Conservation (phyloP, 2,888 invertebrate species). For the Xanthorhoe spadicearia region DNA sequence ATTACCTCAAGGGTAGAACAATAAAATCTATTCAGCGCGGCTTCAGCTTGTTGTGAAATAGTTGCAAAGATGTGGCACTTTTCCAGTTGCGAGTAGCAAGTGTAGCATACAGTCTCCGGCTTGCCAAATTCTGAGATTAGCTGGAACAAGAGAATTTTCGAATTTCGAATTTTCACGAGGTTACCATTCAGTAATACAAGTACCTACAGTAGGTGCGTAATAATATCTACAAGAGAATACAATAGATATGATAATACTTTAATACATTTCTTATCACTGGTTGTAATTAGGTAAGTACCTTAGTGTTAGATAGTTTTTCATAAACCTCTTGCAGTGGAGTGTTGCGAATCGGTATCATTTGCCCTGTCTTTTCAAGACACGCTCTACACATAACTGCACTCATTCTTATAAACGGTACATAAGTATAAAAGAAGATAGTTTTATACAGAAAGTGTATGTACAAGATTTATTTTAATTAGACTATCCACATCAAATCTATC, state of each 20-base stretch:
- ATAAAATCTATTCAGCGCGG: conserved; percentile 3
- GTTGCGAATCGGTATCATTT: conserved; percentile 8
- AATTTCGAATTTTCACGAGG: no score
- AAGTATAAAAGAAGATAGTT: no score
- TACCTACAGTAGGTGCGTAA: no score
- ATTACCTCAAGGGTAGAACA: conserved; percentile 8
- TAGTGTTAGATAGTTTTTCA: conserved; percentile 14
- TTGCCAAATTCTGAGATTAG: conserved; percentile 9
- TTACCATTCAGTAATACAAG: no score
- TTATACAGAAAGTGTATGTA: no score
- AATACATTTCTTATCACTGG: no score
- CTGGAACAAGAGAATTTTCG: conserved; percentile 11
- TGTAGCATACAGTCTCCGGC: conserved; percentile 11
- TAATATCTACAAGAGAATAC: no score
- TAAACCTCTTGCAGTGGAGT: conserved; percentile 16
- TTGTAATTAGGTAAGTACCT: not conserved
- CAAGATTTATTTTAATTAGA: no score
- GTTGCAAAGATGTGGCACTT: conserved; percentile 16
- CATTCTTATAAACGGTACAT: conserved; percentile 11
- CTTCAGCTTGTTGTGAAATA: conserved; percentile 14
- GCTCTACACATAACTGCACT: conserved; percentile 7
- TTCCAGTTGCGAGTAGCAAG: conserved; percentile 10
- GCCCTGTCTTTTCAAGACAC: conserved; percentile 10
- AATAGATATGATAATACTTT: no score
- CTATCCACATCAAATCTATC: no score